These are phyloP conservation scores for Sceloporus undulatus DNA, from an alignment of 2,113 vertebrate species.

Conservation along the genomic window DNA sequence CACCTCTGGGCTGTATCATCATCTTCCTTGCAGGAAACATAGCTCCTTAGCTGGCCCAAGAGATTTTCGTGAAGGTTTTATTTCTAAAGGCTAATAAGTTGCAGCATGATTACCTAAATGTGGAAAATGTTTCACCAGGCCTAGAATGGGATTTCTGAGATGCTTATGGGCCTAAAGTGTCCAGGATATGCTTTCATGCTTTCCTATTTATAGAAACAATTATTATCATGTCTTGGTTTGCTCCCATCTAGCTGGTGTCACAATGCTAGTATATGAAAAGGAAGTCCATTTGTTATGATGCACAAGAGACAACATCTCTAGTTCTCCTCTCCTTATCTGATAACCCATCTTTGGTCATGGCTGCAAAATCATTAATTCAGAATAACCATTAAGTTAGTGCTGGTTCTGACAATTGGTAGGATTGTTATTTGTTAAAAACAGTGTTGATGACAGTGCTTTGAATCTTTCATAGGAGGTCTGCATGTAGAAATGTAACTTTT, in stretches of 20 bases:
- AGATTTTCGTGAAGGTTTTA: slow-evolving; percentile 26
- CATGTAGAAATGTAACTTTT: not conserved
- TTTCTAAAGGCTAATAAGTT: slow-evolving; percentile 39
- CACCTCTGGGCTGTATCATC: not conserved
- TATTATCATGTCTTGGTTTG: slow-evolving; percentile 27
- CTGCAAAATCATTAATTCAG: not conserved
- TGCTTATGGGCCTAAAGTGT: slow-evolving; percentile 18
- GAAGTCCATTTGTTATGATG: not conserved
- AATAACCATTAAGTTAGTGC: not conserved
- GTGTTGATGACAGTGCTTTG: not conserved
- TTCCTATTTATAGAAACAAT: slow-evolving; percentile 43
- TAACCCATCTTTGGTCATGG: not conserved
- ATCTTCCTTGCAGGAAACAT: not conserved
- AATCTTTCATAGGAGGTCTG: not conserved
- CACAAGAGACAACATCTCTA: not conserved
- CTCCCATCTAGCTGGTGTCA: slow-evolving; percentile 20
- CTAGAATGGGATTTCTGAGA: slow-evolving; percentile 28
- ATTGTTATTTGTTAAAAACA: not conserved
- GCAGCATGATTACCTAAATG: slow-evolving; percentile 38
- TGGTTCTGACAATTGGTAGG: not conserved
- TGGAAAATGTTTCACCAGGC: slow-evolving; percentile 34
- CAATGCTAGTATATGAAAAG: slow-evolving; percentile 12
- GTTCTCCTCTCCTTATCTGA: not conserved
- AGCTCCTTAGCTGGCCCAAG: slow-evolving; percentile 19
- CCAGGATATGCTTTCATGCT: slow-evolving; percentile 30